Conservation (phyloP, 2,797 vertebrate genomes). For the Amazonetta brasiliensis region DNA sequence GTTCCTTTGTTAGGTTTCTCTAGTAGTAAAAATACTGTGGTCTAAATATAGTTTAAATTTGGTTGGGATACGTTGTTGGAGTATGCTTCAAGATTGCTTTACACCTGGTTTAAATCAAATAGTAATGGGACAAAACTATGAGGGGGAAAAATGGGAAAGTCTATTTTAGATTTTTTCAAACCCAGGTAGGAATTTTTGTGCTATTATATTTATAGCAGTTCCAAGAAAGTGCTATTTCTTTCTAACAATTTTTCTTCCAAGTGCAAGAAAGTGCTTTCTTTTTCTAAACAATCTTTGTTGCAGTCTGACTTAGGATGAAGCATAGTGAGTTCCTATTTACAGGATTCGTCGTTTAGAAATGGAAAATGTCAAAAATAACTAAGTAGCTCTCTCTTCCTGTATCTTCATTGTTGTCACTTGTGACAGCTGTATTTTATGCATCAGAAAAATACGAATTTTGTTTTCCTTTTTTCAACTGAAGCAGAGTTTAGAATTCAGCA, state of each 20-base stretch:
- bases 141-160: background rate
- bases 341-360: background rate
- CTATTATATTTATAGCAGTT: background rate
- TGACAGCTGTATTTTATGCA: background rate
- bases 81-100: background rate
- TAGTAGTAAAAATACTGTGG: background rate
- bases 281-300: background rate
- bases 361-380: background rate
- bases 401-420: background rate
- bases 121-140: background rate
- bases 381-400: background rate
- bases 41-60: constrained; percentile 46
- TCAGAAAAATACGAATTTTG: background rate
- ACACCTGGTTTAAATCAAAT: background rate
- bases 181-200: background rate
- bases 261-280: background rate
- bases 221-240: background rate
- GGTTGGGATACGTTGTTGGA: constrained; percentile 11
- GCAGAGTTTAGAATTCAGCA: fast-evolving
- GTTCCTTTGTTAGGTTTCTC: constrained; percentile 30
- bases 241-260: background rate
- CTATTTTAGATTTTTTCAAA: background rate
- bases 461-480: background rate
- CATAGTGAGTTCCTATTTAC: background rate
- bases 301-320: background rate